A percentile compares a stretch with the other conserved stretches of the same genome.
Conservation (phyloP, 92 coral and sea anemone genomes). For the Zoanthus solanderi region DNA sequence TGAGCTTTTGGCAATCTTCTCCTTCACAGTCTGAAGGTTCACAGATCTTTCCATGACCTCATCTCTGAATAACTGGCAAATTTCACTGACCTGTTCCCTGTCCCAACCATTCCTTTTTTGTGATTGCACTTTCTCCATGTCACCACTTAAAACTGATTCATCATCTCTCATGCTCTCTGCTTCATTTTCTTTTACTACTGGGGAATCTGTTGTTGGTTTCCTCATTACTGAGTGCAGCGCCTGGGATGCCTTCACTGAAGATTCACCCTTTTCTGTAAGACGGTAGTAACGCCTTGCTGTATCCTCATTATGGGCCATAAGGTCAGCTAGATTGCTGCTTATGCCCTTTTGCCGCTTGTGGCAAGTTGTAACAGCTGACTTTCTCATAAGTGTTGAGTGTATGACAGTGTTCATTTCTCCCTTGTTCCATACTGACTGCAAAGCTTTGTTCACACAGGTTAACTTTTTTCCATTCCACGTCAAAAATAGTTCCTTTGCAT, state of each 20-base stretch:
- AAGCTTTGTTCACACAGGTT: constrained; percentile 53
- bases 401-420: constrained; percentile 47
- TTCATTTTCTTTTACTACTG: not conserved
- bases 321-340: constrained; percentile 62
- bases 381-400: constrained; percentile 57
- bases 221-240: constrained; percentile 38
- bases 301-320: constrained; percentile 69
- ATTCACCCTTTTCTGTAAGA: constrained; percentile 41
- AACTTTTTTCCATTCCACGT: constrained; percentile 62
- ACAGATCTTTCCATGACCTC: constrained; percentile 29
- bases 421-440: constrained; percentile 59
- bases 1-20: constrained; percentile 25
- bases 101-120: constrained; percentile 12
- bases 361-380: constrained; percentile 55
- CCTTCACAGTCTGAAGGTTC: constrained; percentile 12
- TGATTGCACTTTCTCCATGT: not conserved
- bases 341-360: constrained; percentile 52
- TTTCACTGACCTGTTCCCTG: constrained; percentile 17
- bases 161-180: constrained; percentile 2
- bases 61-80: constrained; percentile 12
- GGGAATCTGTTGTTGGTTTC: not conserved
- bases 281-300: constrained; percentile 54
- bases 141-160: not conserved
- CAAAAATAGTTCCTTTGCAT: constrained; percentile 37
- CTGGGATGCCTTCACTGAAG: constrained; percentile 61